Conservation (phyloP, 2,888 invertebrate species). For the Tholera decimalis region DNA sequence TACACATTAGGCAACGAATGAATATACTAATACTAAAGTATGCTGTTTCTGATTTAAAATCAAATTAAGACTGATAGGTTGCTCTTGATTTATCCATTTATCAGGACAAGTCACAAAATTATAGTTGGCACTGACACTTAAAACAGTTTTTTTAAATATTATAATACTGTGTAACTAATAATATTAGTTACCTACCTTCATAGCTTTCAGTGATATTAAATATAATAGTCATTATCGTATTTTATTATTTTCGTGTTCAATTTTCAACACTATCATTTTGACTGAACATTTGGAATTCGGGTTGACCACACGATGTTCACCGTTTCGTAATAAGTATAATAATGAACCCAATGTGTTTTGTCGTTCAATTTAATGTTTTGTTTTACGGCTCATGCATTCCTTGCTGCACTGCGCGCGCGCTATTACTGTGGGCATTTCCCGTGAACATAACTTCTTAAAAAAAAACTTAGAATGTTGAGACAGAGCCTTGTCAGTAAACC, state of each 20-base stretch:
- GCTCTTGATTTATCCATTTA: too few relatives aligned
- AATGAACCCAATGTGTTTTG: conserved; percentile 16
- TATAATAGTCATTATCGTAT: neutral
- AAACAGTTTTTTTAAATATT: too few relatives aligned
- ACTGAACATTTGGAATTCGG: conserved; percentile 28
- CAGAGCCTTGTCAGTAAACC: conserved; percentile 58
- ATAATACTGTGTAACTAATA: too few relatives aligned
- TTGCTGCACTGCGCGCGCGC: conserved; percentile 18
- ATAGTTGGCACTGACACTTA: too few relatives aligned
- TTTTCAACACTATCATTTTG: conserved; percentile 9
- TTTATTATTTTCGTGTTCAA: conserved; percentile 3
- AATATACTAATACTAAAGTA: neutral
- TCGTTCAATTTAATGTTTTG: conserved; percentile 29
- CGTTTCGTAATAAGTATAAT: conserved; percentile 24
- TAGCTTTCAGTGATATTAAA: too few relatives aligned
- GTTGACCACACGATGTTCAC: conserved; percentile 25
- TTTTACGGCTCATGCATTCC: conserved; percentile 33
- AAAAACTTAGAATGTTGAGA: conserved; percentile 63
- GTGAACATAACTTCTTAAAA: conserved; percentile 69
- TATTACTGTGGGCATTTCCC: conserved; percentile 76
- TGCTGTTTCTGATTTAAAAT: too few relatives aligned
- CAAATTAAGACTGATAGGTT: too few relatives aligned
- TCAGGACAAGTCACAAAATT: too few relatives aligned
- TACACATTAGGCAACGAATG: conserved; percentile 3
- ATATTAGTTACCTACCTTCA: too few relatives aligned